phyloP scores from a whole-genome alignment of 1,140 invertebrate species.

The Copidosoma floridanum region DNA sequence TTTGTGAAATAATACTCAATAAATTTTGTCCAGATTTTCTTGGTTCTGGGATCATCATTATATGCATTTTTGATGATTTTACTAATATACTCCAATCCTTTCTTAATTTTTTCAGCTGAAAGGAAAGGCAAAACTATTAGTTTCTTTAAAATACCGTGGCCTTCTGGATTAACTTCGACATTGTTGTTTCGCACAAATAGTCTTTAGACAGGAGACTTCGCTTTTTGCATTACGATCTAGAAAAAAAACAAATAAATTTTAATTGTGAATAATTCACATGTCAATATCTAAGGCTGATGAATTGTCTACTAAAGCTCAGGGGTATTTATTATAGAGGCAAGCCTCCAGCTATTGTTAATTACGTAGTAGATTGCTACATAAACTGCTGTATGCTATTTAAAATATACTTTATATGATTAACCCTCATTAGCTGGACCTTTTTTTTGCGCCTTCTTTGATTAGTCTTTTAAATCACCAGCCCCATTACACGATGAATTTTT shows the following conservation, averaged over 20 bases:
- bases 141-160: not conserved
- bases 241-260: not conserved
- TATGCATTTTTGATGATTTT: not conserved
- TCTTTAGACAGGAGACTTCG: not conserved
- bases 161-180: not conserved
- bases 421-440: too few species aligned
- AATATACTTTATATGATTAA: not conserved
- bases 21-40: constrained; percentile 1
- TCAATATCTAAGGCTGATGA: not conserved
- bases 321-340: not conserved
- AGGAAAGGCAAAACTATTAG: not conserved
- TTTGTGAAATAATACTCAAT: not conserved
- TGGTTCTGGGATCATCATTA: not conserved
- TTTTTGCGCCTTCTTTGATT: too few species aligned
- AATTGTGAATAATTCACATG: not conserved
- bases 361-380: not conserved
- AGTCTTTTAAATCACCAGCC: too few species aligned
- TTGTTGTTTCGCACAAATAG: not conserved
- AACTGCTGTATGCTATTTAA: not conserved
- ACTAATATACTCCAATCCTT: not conserved
- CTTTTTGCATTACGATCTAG: not conserved
- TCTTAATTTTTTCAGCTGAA: not conserved
- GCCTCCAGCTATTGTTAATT: not conserved
- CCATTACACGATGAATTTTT: too few species aligned
- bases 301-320: not conserved